Conservation (phyloP, 2,113 vertebrate genomes). For the Rhea pennata region DNA sequence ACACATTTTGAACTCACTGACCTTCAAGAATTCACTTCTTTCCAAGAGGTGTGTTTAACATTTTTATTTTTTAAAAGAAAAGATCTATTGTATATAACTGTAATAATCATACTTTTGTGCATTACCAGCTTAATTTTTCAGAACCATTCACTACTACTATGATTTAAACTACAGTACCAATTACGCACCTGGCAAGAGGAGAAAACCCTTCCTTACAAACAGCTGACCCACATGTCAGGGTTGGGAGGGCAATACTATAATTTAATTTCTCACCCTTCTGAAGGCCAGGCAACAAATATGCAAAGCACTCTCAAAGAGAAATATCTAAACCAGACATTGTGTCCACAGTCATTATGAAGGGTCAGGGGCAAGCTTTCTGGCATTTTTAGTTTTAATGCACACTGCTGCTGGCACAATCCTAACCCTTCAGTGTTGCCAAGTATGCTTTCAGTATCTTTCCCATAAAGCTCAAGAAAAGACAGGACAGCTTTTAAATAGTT, state of each 20-base stretch:
- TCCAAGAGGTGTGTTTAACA: neutral
- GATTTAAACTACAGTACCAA: neutral
- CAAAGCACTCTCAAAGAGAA: neutral
- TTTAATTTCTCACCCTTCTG: neutral
- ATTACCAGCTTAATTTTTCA: neutral
- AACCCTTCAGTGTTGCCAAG: neutral
- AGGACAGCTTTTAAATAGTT: neutral
- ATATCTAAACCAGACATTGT: neutral
- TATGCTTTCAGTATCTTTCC: neutral
- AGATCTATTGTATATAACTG: neutral
- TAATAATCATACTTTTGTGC: neutral
- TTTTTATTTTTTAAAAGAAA: neutral
- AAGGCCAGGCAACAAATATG: neutral
- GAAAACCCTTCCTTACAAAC: neutral
- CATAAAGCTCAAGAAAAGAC: neutral
- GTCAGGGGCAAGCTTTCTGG: neutral
- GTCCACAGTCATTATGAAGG: neutral
- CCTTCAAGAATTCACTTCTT: neutral
- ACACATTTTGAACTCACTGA: neutral
- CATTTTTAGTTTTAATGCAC: neutral
- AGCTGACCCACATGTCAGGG: neutral
- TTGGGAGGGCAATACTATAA: neutral
- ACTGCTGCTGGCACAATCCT: neutral
- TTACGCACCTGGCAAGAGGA: neutral
- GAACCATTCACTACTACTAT: neutral